phyloP scores from a whole-genome alignment of 2,113 vertebrate species.

The Sisor rabdophorus region DNA sequence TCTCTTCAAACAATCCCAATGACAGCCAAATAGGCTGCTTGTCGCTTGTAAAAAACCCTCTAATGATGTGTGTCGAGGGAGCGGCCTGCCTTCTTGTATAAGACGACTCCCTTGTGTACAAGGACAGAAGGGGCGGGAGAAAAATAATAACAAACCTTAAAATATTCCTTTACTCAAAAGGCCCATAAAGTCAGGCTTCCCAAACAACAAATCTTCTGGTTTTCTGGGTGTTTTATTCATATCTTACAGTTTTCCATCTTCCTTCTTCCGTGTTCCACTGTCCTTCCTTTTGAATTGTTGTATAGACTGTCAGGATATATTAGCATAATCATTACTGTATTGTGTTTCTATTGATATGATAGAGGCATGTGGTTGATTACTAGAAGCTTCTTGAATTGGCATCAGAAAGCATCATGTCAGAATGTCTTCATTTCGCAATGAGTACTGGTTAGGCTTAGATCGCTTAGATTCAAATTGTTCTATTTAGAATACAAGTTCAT shows the following conservation, averaged over 20 bases:
- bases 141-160: constrained; percentile 70
- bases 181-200: constrained; percentile 55
- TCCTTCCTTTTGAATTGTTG: constrained; percentile 42
- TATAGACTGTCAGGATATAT: constrained; percentile 67
- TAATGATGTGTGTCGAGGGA: constrained; percentile 93
- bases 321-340: constrained; percentile 70
- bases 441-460: constrained; percentile 52
- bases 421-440: constrained; percentile 62
- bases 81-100: constrained; percentile 78
- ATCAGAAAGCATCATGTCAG: constrained; percentile 21
- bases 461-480: constrained; percentile 32
- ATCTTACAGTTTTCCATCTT: constrained; percentile 40
- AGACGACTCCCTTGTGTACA: constrained; percentile 75
- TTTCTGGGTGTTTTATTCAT: constrained; percentile 19
- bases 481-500: constrained; percentile 58
- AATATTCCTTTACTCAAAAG: constrained; percentile 61
- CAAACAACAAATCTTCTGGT: constrained; percentile 57
- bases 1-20: constrained; percentile 90
- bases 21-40: constrained; percentile 92
- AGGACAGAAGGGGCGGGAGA: constrained; percentile 61
- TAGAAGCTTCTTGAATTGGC: constrained; percentile 49
- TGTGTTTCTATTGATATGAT: constrained; percentile 63
- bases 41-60: constrained; percentile 89
- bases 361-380: constrained; percentile 60
- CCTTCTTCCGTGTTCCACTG: constrained; percentile 45